phyloP scores from a whole-genome alignment of 1,140 invertebrate genomes.

The Globodera ellingtonae region DNA sequence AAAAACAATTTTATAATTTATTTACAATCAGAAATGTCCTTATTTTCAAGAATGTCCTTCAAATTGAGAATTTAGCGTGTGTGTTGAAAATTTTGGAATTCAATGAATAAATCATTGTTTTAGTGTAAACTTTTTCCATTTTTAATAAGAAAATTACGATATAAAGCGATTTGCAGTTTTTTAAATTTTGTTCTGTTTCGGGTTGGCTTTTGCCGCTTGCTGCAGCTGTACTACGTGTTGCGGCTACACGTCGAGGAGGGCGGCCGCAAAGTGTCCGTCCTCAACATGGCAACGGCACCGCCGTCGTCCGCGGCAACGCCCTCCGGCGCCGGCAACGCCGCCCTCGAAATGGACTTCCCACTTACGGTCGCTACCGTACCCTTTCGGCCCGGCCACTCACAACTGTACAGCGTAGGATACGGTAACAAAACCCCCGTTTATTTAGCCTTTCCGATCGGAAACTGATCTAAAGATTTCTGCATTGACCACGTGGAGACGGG shows the following conservation, averaged over 20 bases:
- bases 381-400: slow-evolving; percentile 76
- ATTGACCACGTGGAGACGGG: slow-evolving; percentile 76
- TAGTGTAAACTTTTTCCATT: too few relatives aligned
- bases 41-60: too few relatives aligned
- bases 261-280: not conserved
- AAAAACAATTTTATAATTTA: not conserved
- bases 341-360: slow-evolving; percentile 79
- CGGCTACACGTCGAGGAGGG: slow-evolving; percentile 69
- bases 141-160: too few relatives aligned
- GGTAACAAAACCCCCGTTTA: slow-evolving; percentile 68
- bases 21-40: too few relatives aligned
- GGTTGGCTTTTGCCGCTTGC: slow-evolving; percentile 76
- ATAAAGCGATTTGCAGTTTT: too few relatives aligned
- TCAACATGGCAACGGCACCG: slow-evolving; percentile 5
- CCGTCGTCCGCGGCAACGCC: slow-evolving; percentile 1
- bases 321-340: slow-evolving; percentile 39
- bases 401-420: slow-evolving; percentile 74
- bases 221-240: slow-evolving; percentile 80
- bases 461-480: slow-evolving; percentile 52
- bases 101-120: too few relatives aligned
- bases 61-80: too few relatives aligned
- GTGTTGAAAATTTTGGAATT: too few relatives aligned
- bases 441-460: not conserved
- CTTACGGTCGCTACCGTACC: slow-evolving; percentile 80
- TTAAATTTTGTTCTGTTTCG: not conserved